Conservation (phyloP, 2,113 vertebrate species). For the Oreochromis spilurus region DNA sequence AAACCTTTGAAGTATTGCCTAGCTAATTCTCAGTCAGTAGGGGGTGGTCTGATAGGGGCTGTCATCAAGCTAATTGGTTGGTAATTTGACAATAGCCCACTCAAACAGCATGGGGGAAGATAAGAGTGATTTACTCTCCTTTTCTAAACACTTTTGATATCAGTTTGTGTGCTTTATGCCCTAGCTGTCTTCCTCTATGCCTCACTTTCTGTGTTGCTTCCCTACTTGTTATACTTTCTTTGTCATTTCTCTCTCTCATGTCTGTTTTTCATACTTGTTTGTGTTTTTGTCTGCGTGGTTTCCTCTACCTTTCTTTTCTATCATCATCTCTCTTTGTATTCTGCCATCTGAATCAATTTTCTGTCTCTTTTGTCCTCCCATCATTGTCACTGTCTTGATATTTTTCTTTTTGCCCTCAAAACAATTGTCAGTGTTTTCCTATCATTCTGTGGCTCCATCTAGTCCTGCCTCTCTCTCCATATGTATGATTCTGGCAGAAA, state of each 20-base stretch:
- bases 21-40: constrained; percentile 21
- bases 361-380: neutral
- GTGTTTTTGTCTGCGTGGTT: neutral
- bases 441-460: neutral
- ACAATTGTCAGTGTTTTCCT: neutral
- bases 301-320: neutral
- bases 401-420: neutral
- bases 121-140: neutral
- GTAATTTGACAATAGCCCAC: constrained; percentile 38
- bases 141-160: neutral
- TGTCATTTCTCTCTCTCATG: neutral
- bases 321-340: neutral
- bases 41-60: constrained; percentile 17
- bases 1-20: constrained; percentile 30
- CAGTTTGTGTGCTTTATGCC: neutral
- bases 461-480: neutral
- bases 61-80: constrained; percentile 47
- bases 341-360: neutral
- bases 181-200: neutral
- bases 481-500: neutral
- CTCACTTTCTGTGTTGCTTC: neutral
- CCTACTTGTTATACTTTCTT: neutral
- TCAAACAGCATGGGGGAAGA: constrained; percentile 9
- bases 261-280: constrained; percentile 11
- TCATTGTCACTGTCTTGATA: neutral